Conservation (phyloP, 1,140 invertebrate species). For the Achroia grisella region DNA sequence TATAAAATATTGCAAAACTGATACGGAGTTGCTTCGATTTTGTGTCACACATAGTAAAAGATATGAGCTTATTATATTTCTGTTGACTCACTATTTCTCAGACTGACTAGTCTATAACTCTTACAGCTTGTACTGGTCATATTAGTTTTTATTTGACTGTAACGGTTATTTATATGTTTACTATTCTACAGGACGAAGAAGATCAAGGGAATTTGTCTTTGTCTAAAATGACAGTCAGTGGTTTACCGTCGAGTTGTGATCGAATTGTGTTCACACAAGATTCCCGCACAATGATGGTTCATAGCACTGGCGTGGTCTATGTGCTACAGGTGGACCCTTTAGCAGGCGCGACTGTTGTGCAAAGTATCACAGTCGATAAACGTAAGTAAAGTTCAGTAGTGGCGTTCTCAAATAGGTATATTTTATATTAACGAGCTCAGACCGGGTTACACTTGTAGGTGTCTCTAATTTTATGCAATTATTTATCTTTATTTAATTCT, state of each 20-base stretch:
- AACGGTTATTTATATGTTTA: slow-evolving; percentile 1
- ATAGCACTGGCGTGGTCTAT: slow-evolving; percentile 29
- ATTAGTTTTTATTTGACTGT: too few relatives aligned
- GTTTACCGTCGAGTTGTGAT: slow-evolving; percentile 56
- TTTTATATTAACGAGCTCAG: too few relatives aligned
- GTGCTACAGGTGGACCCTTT: slow-evolving; percentile 58
- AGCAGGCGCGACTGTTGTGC: slow-evolving; percentile 46
- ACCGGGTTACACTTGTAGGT: too few relatives aligned
- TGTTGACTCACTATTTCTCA: too few relatives aligned
- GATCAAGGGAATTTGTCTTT: slow-evolving; percentile 57
- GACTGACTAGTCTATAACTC: too few relatives aligned
- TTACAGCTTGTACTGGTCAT: too few relatives aligned
- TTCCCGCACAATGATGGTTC: slow-evolving; percentile 45
- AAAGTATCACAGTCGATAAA: slow-evolving; percentile 44
- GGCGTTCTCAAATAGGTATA: too few relatives aligned
- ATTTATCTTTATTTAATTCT: too few relatives aligned
- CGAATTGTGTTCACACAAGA: slow-evolving; percentile 64
- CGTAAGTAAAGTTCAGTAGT: too few relatives aligned
- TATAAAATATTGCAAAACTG: too few relatives aligned
- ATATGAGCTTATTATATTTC: neutral
- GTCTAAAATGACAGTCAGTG: slow-evolving; percentile 58
- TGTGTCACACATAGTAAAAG: neutral
- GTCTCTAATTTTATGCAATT: too few relatives aligned
- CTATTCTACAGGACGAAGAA: slow-evolving; percentile 44
- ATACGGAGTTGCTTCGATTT: too few relatives aligned